phyloP scores from a whole-genome alignment of 1,140 invertebrate species.

The Oreohelix idahoensis region DNA sequence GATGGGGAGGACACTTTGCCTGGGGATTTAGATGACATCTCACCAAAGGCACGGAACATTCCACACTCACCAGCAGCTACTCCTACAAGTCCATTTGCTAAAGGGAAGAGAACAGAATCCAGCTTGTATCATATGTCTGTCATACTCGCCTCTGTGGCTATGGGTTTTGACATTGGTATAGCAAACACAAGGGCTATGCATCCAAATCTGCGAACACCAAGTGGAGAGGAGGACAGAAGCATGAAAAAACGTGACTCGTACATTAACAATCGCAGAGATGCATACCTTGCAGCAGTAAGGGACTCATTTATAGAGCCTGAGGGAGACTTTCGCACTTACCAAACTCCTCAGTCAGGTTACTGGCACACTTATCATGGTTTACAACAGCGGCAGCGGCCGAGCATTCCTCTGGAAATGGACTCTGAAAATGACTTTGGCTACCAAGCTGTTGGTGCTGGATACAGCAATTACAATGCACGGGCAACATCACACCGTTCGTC shows the following conservation, averaged over 20 bases:
- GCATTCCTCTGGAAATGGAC: slow-evolving; percentile 72
- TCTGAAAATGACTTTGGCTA: slow-evolving; percentile 34
- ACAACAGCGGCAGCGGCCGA: slow-evolving; percentile 81
- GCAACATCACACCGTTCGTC: slow-evolving; percentile 54
- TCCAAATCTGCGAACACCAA: slow-evolving; percentile 77
- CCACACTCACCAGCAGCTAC: slow-evolving; percentile 49
- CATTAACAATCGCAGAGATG: slow-evolving; percentile 68
- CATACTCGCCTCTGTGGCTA: slow-evolving; percentile 88
- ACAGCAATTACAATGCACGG: slow-evolving; percentile 29
- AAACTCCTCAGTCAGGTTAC: slow-evolving; percentile 80
- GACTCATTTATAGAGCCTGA: slow-evolving; percentile 70
- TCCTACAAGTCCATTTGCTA: slow-evolving; percentile 39
- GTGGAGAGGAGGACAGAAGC: slow-evolving; percentile 52
- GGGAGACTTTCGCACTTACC: slow-evolving; percentile 69
- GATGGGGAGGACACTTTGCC: slow-evolving; percentile 70
- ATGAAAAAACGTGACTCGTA: slow-evolving; percentile 59
- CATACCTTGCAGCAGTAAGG: slow-evolving; percentile 69
- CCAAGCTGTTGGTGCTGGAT: slow-evolving; percentile 15
- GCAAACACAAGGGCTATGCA: slow-evolving; percentile 85
- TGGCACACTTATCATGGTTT: slow-evolving; percentile 90
- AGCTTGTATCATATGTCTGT: slow-evolving; percentile 92
- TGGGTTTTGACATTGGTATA: slow-evolving; percentile 91
- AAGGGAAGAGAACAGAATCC: slow-evolving; percentile 80
- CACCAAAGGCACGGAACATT: slow-evolving; percentile 54
- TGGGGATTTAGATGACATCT: slow-evolving; percentile 56